Percentiles rank a stretch among this genome's conserved stretches.
These are phyloP conservation scores for Machaerirhynchus nigripectus DNA, from an alignment of 2,113 vertebrate species.

Conservation along the genomic window DNA sequence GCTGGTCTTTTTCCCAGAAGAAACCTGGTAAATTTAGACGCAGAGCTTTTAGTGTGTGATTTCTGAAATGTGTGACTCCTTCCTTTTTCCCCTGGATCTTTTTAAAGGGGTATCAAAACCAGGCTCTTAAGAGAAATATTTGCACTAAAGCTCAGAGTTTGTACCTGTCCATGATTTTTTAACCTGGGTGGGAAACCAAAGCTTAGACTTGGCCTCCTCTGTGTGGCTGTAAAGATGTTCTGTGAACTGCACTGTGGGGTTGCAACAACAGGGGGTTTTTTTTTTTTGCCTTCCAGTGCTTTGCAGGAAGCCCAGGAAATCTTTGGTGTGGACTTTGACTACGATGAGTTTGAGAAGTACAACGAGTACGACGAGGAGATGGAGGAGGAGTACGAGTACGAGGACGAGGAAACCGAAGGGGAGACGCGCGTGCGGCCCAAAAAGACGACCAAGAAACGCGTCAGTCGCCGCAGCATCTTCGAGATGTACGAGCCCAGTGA, in stretches of 20 bases:
- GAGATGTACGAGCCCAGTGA: slow-evolving; percentile 98
- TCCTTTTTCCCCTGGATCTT: neutral
- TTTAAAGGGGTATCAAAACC: neutral
- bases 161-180: neutral
- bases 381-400: slow-evolving; percentile 93
- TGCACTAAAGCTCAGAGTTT: neutral
- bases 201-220: neutral
- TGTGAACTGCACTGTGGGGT: neutral
- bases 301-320: slow-evolving; percentile 98
- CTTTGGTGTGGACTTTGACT: slow-evolving; percentile 97
- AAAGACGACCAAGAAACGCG: slow-evolving; percentile 91
- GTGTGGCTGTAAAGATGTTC: neutral
- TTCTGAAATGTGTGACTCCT: neutral
- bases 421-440: slow-evolving; percentile 93
- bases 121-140: neutral
- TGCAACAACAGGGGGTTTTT: neutral
- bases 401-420: slow-evolving; percentile 92
- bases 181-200: neutral
- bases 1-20: neutral
- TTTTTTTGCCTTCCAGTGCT: slow-evolving; percentile 76
- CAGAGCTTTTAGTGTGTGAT: neutral
- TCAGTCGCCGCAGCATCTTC: slow-evolving; percentile 95
- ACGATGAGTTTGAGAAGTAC: slow-evolving; percentile 92
- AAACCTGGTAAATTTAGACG: neutral
- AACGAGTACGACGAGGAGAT: slow-evolving; percentile 84